phyloP scores from a whole-genome alignment of 2,113 vertebrate genomes.

The Cariama cristata region DNA sequence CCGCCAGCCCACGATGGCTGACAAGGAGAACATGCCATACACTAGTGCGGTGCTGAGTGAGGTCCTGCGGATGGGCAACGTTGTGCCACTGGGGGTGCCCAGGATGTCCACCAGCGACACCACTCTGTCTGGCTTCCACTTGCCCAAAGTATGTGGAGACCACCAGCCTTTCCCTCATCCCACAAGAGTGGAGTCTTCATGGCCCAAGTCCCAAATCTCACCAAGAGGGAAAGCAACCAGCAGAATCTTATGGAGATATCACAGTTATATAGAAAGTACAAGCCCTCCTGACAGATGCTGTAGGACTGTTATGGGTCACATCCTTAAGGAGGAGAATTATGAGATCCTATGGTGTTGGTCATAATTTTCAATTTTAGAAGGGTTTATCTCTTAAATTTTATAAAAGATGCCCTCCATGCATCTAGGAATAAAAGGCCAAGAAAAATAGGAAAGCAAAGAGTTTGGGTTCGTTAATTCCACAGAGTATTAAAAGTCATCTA shows the following conservation, averaged over 20 bases:
- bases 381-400: neutral
- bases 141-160: conserved; percentile 79
- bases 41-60: conserved; percentile 87
- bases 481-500: neutral
- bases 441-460: neutral
- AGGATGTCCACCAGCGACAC: conserved; percentile 76
- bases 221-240: neutral
- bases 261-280: neutral
- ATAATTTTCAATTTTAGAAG: neutral
- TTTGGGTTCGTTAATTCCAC: neutral
- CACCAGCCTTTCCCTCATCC: neutral
- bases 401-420: accelerated
- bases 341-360: neutral
- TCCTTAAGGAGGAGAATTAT: neutral
- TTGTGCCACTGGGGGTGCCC: conserved; percentile 82
- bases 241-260: neutral
- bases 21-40: conserved; percentile 81
- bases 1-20: conserved; percentile 72
- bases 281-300: neutral
- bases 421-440: neutral
- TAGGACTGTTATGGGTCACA: neutral
- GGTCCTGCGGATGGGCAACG: conserved; percentile 83
- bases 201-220: neutral
- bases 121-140: conserved; percentile 76
- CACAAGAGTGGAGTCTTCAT: neutral